Evolutionary conservation across 53 echinoderm and acorn worm species (phyloP), one percentile per base, ranked within the genome.

Genomic region (Temnopleurus reevesii): DNA sequence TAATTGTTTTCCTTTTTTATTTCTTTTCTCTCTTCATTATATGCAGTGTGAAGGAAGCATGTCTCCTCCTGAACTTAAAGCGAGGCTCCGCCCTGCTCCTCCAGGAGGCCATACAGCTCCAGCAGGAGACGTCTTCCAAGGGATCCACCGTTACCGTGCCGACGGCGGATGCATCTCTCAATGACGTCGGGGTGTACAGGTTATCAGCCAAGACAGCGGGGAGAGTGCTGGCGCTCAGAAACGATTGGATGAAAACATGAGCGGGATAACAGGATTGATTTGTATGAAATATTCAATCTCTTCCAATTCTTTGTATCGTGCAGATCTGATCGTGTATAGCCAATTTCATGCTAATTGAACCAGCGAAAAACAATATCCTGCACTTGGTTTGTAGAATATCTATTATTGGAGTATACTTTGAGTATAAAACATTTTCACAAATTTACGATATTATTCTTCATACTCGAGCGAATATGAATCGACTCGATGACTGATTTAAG

Each of bases 81-180:
- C 53, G 90, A 33, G 95, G 95, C 15, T 94, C 95, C 8, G 93
- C 95, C 63, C 92, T 95, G 43, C 81, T 95, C 45, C 88, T 95
- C 18, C 81, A 94, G 12, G 95, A 95, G 33, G 45, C 90, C 46
- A 83, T 95, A 0, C 92, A 91, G 47, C 55, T 89, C 51, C 91
- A 94, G 25, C 93, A 93, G 84, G 93, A 86, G 29, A 88, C 83
- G 47, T 55, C 77, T 5, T 56, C 77, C 18, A n/a, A 82, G 7
- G 91, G 77, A 80, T n/a, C 53, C 7, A 30, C 71, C 28, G 45
- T 90, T 31, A 66, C 76, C 38, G 58, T 89, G 26, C 91, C 94
- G 15, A 46, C 79, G 5, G 90, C 92, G 0, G 86, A 89, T 30
- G 86, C 91, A 23, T 91, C 95, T 2, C 91, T 95, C 19, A 65